Evolutionary conservation across 2,888 invertebrate species (phyloP), one percentile per base, ranked within the genome.

Genomic region (Cactoblastis cactorum): DNA sequence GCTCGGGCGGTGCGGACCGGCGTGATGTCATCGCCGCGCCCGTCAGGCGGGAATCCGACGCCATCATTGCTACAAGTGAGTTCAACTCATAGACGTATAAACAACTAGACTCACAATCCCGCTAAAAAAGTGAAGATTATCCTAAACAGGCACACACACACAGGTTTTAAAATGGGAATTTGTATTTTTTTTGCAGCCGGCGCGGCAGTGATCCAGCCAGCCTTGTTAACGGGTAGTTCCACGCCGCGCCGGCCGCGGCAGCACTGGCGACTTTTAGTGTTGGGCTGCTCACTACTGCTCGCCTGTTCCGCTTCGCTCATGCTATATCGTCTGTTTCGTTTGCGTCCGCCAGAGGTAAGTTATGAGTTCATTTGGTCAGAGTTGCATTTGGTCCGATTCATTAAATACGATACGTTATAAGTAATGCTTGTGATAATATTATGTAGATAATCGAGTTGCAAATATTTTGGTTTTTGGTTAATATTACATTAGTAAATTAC

Each of bases 1-100:
- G 91, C 43, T 92, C 92, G 0, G 91, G 90, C 14, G 92, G 91
- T 49, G 91, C 80, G 0, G 84, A 83, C 49, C 74, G 78, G 15
- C 69, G 63, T 37, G 85, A 83, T 50, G 69, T 74, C 2, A 67
- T 76, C 3, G 54, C 70, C 0, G 65, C 75, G 5, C 67, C 79
- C 1, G 68, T 59, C 14, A 59, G 81, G 17, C 59, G 79, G 5
- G 84, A 85, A 38, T 61, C 77, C 0, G 85, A 87, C 11, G 73
- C 75, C 14, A 78, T 87, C 33, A 76, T 83, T 41, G 62, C 81
- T 14, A 64, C 80, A 37, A 79, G 85, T 83, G 6, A 56, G 55
- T 41, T n/a, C 28, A 1, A 4, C 4, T 28, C 8, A 1, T 28
- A 9, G 22, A 22, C 22, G 6, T 22, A n/a, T n/a, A n/a, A n/a